Percentiles rank a stretch among this genome's conserved stretches.
Evolutionary conservation across 2,113 vertebrate species (phyloP).

Genomic region (Malurus cyaneus): DNA sequence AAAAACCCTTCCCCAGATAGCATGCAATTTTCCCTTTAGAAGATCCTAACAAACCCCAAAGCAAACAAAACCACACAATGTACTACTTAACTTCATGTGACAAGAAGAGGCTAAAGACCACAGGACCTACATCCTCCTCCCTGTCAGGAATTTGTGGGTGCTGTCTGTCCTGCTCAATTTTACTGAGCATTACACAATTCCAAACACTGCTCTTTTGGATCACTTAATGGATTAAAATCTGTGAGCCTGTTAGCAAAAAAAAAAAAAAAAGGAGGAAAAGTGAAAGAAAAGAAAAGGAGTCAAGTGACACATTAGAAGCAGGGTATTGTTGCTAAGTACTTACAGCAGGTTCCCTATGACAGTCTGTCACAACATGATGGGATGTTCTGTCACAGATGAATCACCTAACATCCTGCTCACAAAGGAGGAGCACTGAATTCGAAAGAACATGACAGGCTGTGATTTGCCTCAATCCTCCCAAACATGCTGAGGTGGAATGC

Average conservation of each 20-base stretch:
- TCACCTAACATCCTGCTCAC: slow-evolving; percentile 71
- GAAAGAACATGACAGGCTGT: slow-evolving; percentile 63
- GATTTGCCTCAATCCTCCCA: slow-evolving; percentile 47
- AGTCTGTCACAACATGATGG: slow-evolving; percentile 81
- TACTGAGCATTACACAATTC: neutral
- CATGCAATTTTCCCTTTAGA: neutral
- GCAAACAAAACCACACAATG: neutral
- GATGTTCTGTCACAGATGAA: slow-evolving; percentile 64
- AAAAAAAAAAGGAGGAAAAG: neutral
- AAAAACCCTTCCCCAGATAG: neutral
- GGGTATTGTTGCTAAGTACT: slow-evolving; percentile 55
- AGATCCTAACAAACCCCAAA: neutral
- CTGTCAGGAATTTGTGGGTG: neutral
- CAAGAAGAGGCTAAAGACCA: neutral
- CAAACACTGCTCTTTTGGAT: slow-evolving; percentile 53
- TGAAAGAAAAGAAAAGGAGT: slow-evolving; percentile 4
- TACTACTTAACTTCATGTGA: neutral
- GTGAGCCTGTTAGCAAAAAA: slow-evolving; percentile 60
- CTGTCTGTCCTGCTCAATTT: neutral
- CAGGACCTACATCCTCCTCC: neutral
- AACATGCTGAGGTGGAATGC: slow-evolving; percentile 75
- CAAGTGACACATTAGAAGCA: slow-evolving; percentile 64
- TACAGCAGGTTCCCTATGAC: slow-evolving; percentile 76
- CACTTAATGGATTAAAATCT: slow-evolving; percentile 84
- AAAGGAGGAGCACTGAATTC: slow-evolving; percentile 70